Evolutionary conservation across 2,113 vertebrate genomes (phyloP).

Genomic region (Rhinoptilus africanus): DNA sequence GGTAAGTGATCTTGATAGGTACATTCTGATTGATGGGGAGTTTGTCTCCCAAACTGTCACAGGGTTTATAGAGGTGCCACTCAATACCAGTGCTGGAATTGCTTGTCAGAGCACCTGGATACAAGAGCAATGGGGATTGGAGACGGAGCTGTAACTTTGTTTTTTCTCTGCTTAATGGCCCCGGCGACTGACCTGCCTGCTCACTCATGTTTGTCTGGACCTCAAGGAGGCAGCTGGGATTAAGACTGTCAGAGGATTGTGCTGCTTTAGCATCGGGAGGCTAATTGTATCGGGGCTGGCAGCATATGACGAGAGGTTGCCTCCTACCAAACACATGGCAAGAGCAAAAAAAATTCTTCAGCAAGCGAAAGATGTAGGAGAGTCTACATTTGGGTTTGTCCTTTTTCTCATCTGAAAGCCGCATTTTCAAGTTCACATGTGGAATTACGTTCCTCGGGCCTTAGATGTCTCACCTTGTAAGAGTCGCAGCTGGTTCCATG

Average conservation of each 20-base stretch:
- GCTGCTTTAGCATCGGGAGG: not conserved
- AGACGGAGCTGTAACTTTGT: conserved; percentile 80
- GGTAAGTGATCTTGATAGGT: conserved; percentile 92
- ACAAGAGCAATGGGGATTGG: conserved; percentile 70
- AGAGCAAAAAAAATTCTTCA: not conserved
- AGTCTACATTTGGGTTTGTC: not conserved
- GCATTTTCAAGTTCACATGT: not conserved
- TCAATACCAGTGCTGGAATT: conserved; percentile 80
- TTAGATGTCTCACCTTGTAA: not conserved
- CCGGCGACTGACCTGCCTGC: conserved; percentile 69
- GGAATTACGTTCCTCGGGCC: not conserved
- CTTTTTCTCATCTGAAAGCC: not conserved
- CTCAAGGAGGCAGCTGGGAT: conserved; percentile 55
- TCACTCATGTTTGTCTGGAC: conserved; percentile 67
- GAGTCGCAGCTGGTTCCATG: not conserved
- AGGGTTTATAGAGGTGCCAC: conserved; percentile 96
- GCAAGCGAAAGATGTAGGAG: not conserved
- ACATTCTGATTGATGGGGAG: conserved; percentile 87
- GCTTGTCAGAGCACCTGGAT: conserved; percentile 80
- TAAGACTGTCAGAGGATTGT: conserved; percentile 65
- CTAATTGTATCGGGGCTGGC: conserved; percentile 10
- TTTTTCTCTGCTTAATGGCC: conserved; percentile 78
- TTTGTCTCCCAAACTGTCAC: conserved; percentile 96
- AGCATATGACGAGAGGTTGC: not conserved
- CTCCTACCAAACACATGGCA: not conserved